Conservation (phyloP, 2,888 invertebrate genomes). For the Aspidiotus destructor region DNA sequence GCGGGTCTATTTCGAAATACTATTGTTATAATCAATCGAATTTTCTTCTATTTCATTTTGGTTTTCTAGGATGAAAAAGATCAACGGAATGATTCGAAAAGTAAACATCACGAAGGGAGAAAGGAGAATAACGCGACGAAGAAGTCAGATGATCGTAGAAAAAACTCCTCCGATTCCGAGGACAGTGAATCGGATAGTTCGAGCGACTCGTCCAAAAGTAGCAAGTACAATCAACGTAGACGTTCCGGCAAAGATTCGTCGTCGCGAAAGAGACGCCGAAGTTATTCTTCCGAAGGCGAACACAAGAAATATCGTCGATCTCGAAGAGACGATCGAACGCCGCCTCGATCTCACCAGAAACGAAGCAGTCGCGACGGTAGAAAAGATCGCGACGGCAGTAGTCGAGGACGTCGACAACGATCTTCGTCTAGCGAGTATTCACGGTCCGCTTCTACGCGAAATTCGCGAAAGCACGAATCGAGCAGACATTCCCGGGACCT, state of each 20-base stretch:
- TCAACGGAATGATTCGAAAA: not conserved
- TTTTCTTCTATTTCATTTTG: not conserved
- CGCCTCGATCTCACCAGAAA: not conserved
- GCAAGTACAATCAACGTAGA: slow-evolving; percentile 2
- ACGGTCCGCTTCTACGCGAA: not conserved
- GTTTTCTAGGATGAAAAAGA: not conserved
- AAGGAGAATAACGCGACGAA: not conserved
- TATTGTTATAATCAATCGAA: not conserved
- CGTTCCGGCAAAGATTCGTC: slow-evolving; percentile 1
- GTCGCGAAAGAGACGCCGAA: slow-evolving; percentile 5
- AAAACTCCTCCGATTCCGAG: slow-evolving; percentile 12
- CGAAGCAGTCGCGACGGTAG: slow-evolving; percentile 11
- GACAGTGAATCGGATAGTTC: slow-evolving; percentile 28
- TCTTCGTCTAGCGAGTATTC: slow-evolving; percentile 13
- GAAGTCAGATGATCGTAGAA: not conserved
- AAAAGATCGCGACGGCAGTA: not conserved
- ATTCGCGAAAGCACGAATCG: slow-evolving; percentile 3
- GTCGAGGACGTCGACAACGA: not conserved
- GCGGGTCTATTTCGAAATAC: not conserved
- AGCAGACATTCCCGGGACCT: slow-evolving; percentile 1
- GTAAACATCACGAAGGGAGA: not conserved
- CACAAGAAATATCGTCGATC: slow-evolving; percentile 24
- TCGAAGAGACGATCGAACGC: slow-evolving; percentile 14
- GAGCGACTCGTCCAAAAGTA: slow-evolving; percentile 8
- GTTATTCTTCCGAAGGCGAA: not conserved